phyloP scores from a whole-genome alignment of 1,140 invertebrate genomes.

The Coelopa frigida region DNA sequence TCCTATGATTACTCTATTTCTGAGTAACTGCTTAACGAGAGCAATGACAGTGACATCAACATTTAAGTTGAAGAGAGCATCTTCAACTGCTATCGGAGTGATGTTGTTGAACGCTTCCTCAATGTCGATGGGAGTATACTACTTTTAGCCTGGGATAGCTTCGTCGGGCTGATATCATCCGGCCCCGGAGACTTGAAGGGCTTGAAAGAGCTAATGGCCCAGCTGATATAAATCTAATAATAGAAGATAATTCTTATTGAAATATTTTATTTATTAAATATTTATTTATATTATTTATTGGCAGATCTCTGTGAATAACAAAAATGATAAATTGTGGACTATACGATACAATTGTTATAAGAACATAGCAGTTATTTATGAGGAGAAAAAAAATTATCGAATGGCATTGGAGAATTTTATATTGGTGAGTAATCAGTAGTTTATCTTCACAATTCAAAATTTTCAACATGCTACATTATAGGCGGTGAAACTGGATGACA shows the following conservation, averaged over 20 bases:
- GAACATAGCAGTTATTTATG: constrained; percentile 59
- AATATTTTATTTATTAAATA: constrained; percentile 1
- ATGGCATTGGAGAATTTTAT: constrained; percentile 52
- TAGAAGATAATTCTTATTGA: not conserved
- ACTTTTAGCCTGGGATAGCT: no score
- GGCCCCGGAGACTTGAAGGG: not conserved
- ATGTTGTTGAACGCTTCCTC: no score
- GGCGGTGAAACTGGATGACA: constrained; percentile 72
- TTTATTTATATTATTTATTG: no score
- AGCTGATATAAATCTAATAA: not conserved
- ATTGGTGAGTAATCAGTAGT: constrained; percentile 20
- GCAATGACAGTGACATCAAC: no score
- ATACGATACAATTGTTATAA: constrained; percentile 67
- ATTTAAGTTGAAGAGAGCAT: no score
- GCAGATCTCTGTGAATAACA: not conserved
- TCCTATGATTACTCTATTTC: no score
- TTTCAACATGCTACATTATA: constrained; percentile 21
- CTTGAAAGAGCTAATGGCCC: not conserved
- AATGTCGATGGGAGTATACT: no score
- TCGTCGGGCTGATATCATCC: not conserved
- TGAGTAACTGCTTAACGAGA: no score
- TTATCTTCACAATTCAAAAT: constrained; percentile 2
- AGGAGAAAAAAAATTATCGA: constrained; percentile 48
- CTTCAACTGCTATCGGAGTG: no score
- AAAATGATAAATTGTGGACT: constrained; percentile 44